Evolutionary conservation across 2,113 vertebrate species (phyloP).

Genomic region (Platanista minor): DNA sequence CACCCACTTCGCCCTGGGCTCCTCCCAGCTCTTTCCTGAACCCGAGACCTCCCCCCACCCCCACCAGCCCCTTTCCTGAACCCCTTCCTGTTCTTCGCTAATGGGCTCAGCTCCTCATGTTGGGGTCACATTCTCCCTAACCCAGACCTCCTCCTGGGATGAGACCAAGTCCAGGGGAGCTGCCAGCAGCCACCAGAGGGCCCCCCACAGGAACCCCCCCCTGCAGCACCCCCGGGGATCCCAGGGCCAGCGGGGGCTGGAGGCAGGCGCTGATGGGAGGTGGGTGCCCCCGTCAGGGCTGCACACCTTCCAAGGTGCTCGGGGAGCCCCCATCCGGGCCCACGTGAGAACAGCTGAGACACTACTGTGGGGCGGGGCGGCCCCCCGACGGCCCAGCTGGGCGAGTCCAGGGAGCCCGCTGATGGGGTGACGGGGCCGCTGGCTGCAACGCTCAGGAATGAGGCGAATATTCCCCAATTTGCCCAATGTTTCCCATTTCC

Average conservation of each 20-base stretch:
- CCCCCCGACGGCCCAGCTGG: no score
- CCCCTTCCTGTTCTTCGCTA: background rate
- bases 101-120: background rate
- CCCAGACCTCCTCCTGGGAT: background rate
- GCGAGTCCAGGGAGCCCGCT: background rate
- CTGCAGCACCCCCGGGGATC: no score
- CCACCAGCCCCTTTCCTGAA: no score
- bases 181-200: no score
- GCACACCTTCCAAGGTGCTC: background rate
- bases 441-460: no score
- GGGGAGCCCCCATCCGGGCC: background rate
- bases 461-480: background rate
- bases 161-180: background rate
- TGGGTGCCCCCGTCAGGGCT: background rate
- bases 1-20: background rate
- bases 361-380: fast-evolving
- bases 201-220: background rate
- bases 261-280: background rate
- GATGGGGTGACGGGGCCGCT: background rate
- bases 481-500: background rate
- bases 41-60: fast-evolving
- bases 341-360: fast-evolving
- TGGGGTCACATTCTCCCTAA: background rate
- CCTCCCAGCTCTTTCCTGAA: background rate
- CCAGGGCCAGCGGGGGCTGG: background rate